Base-by-base conservation (phyloP, 1,140 invertebrate species). In the Bombus breviceps region DNA sequence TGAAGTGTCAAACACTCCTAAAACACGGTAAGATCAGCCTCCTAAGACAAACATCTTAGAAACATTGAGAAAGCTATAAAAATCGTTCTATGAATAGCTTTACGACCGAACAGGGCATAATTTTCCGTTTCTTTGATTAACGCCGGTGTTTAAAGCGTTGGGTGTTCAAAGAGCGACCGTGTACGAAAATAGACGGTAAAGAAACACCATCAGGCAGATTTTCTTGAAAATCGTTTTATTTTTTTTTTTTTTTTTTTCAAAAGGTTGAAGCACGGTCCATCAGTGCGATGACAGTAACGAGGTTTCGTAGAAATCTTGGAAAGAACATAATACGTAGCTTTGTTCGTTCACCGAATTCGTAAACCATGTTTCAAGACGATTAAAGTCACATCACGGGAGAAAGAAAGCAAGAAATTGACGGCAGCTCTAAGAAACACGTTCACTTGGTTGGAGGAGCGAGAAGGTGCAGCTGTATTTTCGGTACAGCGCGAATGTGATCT, bases 401-500 rank as follows among this genome's bases (percentile, higher is more conserved):
- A 66, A 47, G 77, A 68, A 68, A 53, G 22, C 41, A 41, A 2
- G 41, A 78, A 41, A 68, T 68, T 47, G 62, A 68, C n/a, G 32
- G 34, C 13, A 68, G 32, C n/a, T 79, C 41, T 41, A 25, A 43
- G 68, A 59, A 71, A 62, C 68, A 12, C 12, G 79, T 6, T n/a
- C 9, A 1, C 28, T 71, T 57, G 37, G 32, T 34, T 9, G 32
- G 18, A 47, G 32, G 41, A 37, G 41, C 53, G 37, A 66, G 64
- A 72, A 71, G 68, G 47, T 41, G 68, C 47, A 41, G 47, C 79
- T 73, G 53, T 81, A 81, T 81, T 72, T 81, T 62, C 47, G 37
- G 80, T n/a, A 28, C 77, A 43, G 62, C 64, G 77, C 78, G 37
- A 62, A 81, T 59, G 53, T 73, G 69, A 81, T 81, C 80, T 62